phyloP scores from a whole-genome alignment of 2,888 invertebrate species.

The Pycnomerus fuliginosus region DNA sequence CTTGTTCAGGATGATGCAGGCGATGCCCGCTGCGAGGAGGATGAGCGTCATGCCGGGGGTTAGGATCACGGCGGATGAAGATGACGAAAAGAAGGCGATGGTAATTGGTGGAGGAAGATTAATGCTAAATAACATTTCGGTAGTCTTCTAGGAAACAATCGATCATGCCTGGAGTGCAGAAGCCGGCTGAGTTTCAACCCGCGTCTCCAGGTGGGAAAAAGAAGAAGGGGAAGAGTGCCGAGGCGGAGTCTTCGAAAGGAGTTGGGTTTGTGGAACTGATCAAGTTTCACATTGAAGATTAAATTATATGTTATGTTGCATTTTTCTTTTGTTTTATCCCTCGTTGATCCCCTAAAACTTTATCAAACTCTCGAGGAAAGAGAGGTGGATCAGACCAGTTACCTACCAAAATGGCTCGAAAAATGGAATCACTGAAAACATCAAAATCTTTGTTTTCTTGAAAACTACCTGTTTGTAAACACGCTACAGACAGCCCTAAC shows the following conservation, averaged over 20 bases:
- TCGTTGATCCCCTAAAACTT: too few relatives aligned
- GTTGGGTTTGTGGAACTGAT: conserved; percentile 20
- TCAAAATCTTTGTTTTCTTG: too few relatives aligned
- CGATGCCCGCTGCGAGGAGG: conserved; percentile 51
- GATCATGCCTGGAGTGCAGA: conserved; percentile 17
- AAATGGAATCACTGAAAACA: too few relatives aligned
- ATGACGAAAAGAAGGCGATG: conserved; percentile 7
- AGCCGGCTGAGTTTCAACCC: conserved; percentile 5
- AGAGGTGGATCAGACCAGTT: too few relatives aligned
- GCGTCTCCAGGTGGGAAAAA: conserved; percentile 3
- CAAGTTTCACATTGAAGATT: conserved; percentile 22
- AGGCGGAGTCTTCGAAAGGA: conserved; percentile 4
- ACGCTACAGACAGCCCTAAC: too few relatives aligned
- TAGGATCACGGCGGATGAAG: conserved; percentile 14
- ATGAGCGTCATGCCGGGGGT: conserved; percentile 56
- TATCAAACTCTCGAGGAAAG: too few relatives aligned
- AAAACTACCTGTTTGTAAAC: too few relatives aligned
- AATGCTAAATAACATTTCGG: background rate
- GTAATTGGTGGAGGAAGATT: background rate
- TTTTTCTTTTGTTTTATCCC: too few relatives aligned
- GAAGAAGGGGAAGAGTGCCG: background rate
- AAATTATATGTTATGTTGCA: too few relatives aligned
- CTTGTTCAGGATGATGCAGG: conserved; percentile 53
- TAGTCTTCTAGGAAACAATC: conserved; percentile 5
- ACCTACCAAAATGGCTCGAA: too few relatives aligned